phyloP scores from a whole-genome alignment of 2,113 vertebrate species.

The Pardalotus punctatus region DNA sequence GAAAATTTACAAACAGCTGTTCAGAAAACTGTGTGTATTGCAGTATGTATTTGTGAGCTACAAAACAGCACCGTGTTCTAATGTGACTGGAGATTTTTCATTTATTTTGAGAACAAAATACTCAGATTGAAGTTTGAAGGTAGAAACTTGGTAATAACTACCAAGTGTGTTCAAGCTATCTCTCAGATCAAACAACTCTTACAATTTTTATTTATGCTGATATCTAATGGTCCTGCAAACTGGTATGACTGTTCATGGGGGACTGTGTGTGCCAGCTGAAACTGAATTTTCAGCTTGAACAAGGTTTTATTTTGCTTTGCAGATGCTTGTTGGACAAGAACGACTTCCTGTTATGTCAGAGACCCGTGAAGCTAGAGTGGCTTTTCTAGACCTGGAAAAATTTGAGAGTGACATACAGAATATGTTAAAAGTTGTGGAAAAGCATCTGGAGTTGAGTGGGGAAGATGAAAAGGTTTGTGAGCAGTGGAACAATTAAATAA shows the following conservation, averaged over 20 bases:
- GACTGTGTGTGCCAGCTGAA: background rate
- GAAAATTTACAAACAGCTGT: background rate
- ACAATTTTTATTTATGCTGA: background rate
- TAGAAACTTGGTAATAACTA: background rate
- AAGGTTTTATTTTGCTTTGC: background rate
- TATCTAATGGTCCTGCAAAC: background rate
- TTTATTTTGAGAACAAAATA: background rate
- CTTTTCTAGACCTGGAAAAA: conserved; percentile 70
- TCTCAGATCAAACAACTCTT: background rate
- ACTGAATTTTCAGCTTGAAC: background rate
- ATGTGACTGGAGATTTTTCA: background rate
- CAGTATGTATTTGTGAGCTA: background rate
- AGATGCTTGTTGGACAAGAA: conserved; percentile 83
- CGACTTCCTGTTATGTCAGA: conserved; percentile 43
- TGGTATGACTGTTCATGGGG: background rate
- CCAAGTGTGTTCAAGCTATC: background rate
- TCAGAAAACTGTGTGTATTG: background rate
- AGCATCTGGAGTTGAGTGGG: conserved; percentile 71
- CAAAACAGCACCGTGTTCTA: background rate
- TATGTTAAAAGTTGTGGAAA: conserved; percentile 79
- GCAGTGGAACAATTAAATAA: background rate
- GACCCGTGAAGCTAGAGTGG: conserved; percentile 1
- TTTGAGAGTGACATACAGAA: conserved; percentile 81
- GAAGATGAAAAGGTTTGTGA: conserved; percentile 86
- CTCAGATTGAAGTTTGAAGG: background rate